Evolutionary conservation across 2,888 invertebrate genomes (phyloP).

Genomic region (Tetrapedia diversipes): DNA sequence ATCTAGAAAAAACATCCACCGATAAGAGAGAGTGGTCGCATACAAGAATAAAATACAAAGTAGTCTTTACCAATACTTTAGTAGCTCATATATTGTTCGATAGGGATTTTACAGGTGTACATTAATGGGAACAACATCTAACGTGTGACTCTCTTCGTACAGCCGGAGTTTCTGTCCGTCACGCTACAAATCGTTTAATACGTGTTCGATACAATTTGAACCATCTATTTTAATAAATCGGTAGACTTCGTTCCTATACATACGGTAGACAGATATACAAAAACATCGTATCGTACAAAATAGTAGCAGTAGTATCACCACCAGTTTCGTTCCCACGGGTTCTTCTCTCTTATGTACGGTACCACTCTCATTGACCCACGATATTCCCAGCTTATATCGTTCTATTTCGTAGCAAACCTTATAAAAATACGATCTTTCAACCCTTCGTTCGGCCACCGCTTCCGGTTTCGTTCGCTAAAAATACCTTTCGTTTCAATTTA

Average conservation of each 20-base stretch:
- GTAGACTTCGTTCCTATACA: slow-evolving; percentile 67
- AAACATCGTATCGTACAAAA: slow-evolving; percentile 80
- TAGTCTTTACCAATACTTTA: slow-evolving; percentile 67
- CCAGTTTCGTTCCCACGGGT: slow-evolving; percentile 60
- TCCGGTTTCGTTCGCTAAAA: too few species aligned
- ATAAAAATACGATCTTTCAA: slow-evolving; percentile 36
- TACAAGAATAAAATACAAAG: background rate
- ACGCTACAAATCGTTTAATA: slow-evolving; percentile 65
- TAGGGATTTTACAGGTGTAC: slow-evolving; percentile 76
- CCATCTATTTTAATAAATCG: slow-evolving; percentile 53
- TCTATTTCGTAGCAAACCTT: slow-evolving; percentile 6
- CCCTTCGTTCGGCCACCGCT: slow-evolving; percentile 29
- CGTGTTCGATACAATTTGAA: slow-evolving; percentile 59
- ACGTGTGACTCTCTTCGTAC: slow-evolving; percentile 66
- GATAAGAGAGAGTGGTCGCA: too few species aligned
- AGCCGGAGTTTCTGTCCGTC: slow-evolving; percentile 49
- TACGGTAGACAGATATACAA: slow-evolving; percentile 78
- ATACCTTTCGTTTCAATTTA: too few species aligned
- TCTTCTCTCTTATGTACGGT: slow-evolving; percentile 52
- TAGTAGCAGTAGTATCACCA: slow-evolving; percentile 72
- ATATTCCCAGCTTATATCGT: slow-evolving; percentile 10
- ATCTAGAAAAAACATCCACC: too few species aligned
- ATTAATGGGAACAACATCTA: slow-evolving; percentile 76
- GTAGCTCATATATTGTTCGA: slow-evolving; percentile 75
- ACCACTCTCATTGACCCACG: slow-evolving; percentile 23